Evolutionary conservation across 2,888 invertebrate genomes (phyloP).

Genomic region (Spisula solida): DNA sequence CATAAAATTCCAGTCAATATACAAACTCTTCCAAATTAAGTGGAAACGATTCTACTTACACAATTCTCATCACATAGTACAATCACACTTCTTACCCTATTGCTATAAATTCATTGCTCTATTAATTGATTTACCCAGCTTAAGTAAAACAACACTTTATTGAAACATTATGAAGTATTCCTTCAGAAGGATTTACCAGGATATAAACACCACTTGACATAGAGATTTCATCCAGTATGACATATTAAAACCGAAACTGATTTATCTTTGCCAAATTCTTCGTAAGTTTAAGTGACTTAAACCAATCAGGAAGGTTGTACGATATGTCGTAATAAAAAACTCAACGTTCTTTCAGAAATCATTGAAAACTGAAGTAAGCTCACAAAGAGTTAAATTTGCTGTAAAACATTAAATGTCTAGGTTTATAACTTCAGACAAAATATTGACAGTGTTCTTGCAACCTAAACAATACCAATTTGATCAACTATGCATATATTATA

Average conservation of each 20-base stretch:
- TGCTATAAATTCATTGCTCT: background rate
- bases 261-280: too few relatives aligned
- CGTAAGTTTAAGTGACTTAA: too few relatives aligned
- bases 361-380: too few relatives aligned
- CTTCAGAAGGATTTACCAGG: background rate
- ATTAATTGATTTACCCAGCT: background rate
- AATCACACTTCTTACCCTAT: background rate
- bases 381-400: too few relatives aligned
- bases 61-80: background rate
- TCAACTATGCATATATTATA: background rate
- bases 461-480: background rate
- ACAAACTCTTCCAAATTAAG: background rate
- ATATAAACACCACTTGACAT: background rate
- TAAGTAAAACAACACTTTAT: background rate
- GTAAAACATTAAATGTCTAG: background rate
- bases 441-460: background rate
- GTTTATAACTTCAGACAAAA: background rate
- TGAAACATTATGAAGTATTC: background rate
- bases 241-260: too few relatives aligned
- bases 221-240: too few relatives aligned
- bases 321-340: too few relatives aligned
- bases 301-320: too few relatives aligned
- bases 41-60: background rate
- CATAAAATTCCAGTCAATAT: background rate
- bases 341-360: too few relatives aligned